Base-by-base conservation (phyloP, 2,888 invertebrate genomes). In the Nyleta sp. region DNA sequence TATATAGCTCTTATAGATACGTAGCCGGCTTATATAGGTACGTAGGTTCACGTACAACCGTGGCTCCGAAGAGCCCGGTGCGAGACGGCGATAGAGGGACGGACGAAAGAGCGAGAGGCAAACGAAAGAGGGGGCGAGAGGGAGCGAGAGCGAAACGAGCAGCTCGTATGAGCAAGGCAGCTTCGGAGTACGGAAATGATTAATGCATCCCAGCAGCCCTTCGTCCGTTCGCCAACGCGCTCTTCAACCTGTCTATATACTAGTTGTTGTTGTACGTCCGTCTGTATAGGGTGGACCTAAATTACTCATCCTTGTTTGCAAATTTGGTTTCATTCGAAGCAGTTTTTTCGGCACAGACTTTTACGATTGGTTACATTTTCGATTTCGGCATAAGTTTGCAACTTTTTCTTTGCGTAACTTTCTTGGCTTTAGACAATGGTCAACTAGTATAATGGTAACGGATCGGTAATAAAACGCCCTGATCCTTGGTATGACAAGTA, bases 191-290 rank as follows among this genome's bases (percentile, higher is more conserved):
- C 82, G 82, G 83, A 85, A 83, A 86, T 86, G 86, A 86, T 86
- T 86, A 86, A 86, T 85, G 86, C 86, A 85, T 85, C 84, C 82
- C 83, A 82, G 81, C 80, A 84, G 83, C 81, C 81, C 83, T 80
- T 80, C 82, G 82, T 80, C 78, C 82, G 81, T 78, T 73, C 76
- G 75, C 78, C 67, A 70, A 53, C 80, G 70, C 67, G 70, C 81
- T 80, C 80, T 81, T 81, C 78, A 78, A 81, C 75, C 70, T 72
- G 68, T 73, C 76, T 76, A 80, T 70, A 59, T 71, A 71, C 52
- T 13, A 20, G 22, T 42, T 55, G 57, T 57, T 71, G 75, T 57
- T 67, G 42, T 46, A 53, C 72, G 33, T 60, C 8, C 46, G 48
- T 24, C 67, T 50, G 53, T 68, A 67, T 60, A 79, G 75, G 75